These are phyloP conservation scores for Trisateles emortualis DNA, from an alignment of 2,888 invertebrate species.

Conservation along the genomic window DNA sequence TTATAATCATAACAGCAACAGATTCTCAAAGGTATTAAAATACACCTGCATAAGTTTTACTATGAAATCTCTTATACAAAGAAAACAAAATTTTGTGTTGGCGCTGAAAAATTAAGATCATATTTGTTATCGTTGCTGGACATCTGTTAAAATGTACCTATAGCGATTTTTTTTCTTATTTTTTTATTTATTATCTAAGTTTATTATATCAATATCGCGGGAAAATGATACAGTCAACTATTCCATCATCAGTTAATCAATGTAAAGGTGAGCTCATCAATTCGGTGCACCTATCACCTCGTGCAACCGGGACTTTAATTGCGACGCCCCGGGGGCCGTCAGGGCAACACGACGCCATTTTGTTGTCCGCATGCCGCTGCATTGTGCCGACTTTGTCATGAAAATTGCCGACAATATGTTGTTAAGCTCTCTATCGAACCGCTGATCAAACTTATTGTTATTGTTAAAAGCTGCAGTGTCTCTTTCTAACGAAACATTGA, in stretches of 20 bases:
- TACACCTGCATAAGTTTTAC: too few species aligned
- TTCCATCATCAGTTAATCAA: conserved; percentile 39
- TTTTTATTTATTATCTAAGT: not conserved
- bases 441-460: conserved; percentile 48
- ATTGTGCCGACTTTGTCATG: conserved; percentile 69
- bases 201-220: not conserved
- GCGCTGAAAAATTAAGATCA: too few species aligned
- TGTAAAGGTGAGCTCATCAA: conserved; percentile 55
- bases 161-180: too few species aligned
- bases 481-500: not conserved
- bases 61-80: too few species aligned
- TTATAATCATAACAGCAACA: too few species aligned
- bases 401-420: conserved; percentile 70
- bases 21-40: too few species aligned
- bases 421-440: conserved; percentile 57
- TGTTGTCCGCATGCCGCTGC: conserved; percentile 66
- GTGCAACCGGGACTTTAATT: conserved; percentile 73
- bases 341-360: conserved; percentile 74
- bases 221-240: not conserved
- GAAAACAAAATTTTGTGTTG: too few species aligned
- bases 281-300: conserved; percentile 67
- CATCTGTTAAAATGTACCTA: too few species aligned
- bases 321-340: conserved; percentile 78
- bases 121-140: too few species aligned
- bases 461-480: conserved; percentile 29